Evolutionary conservation across 2,888 invertebrate genomes (phyloP), one percentile per base, ranked within the genome.

Genomic region (Macaria liturata): DNA sequence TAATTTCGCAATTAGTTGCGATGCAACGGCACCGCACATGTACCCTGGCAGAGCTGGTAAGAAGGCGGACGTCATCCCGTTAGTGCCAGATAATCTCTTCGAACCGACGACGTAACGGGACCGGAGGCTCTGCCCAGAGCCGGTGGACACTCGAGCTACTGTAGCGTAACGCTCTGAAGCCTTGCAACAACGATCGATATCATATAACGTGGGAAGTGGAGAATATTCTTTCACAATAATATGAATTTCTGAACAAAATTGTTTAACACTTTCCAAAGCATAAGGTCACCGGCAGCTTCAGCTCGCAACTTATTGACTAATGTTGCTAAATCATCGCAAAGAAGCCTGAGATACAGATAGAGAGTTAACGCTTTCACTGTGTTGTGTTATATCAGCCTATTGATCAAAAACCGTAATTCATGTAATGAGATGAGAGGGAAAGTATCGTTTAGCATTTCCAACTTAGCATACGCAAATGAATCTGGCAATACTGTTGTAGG

Each of bases 101-200:
- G 71, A 63, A 65, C 69, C 76, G 79, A 80, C 42, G 8, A 42
- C 42, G 66, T 81, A 84, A 86, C 86, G 83, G 86, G 84, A 82
- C 68, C 57, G 58, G 67, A 69, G 82, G 72, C 80, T 81, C 74
- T 71, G 76, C 66, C 54, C 70, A 69, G 72, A 78, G 75, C 73
- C 71, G 67, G 70, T 71, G 69, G 68, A 72, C 71, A 67, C 49
- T 49, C 46, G 72, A 74, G 62, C 67, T 81, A 72, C 62, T 74
- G 79, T 77, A 80, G 79, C 84, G 84, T 79, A 73, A 74, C 81
- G 71, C 68, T 70, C 74, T 70, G 88, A 89, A 89, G 84, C 88
- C 89, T 81, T 81, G 81, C 81, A 86, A 88, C 65, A 60, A 74
- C 81, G 78, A 83, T 86, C 88, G 81, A 86, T 87, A 86, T 86